Percentiles rank a stretch among this genome's conserved stretches.
Conservation (phyloP, 2,797 vertebrate species). For the Echiichthys vipera region DNA sequence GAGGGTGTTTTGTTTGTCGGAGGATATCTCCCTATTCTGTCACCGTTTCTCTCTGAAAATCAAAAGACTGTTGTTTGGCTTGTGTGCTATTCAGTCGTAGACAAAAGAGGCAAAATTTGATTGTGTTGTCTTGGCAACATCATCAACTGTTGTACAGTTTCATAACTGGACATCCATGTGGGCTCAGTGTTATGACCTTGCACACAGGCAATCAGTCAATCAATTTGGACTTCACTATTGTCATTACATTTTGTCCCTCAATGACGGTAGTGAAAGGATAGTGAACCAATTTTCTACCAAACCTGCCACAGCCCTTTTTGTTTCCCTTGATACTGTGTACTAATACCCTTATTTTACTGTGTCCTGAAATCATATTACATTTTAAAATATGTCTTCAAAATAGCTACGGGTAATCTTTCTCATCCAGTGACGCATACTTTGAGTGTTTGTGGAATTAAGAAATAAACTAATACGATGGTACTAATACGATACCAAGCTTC, state of each 20-base stretch:
- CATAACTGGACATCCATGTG: slow-evolving; percentile 49
- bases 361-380: slow-evolving; percentile 30
- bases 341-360: slow-evolving; percentile 13
- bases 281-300: slow-evolving; percentile 22
- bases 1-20: slow-evolving; percentile 12
- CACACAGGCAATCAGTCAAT: slow-evolving; percentile 29
- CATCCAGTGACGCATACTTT: background rate
- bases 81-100: background rate
- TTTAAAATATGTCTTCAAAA: slow-evolving; percentile 36
- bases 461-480: slow-evolving; percentile 30
- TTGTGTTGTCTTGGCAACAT: slow-evolving; percentile 48
- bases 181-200: slow-evolving; percentile 41
- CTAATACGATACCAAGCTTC: background rate
- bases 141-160: slow-evolving; percentile 15
- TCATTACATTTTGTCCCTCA: slow-evolving; percentile 52
- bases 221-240: slow-evolving; percentile 41
- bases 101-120: slow-evolving; percentile 26
- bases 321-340: slow-evolving; percentile 10
- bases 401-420: slow-evolving; percentile 14
- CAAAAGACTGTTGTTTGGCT: slow-evolving; percentile 13
- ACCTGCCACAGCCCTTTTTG: slow-evolving; percentile 19
- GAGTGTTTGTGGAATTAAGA: slow-evolving; percentile 8
- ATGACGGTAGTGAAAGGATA: background rate
- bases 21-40: slow-evolving; percentile 20
- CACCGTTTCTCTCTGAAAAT: slow-evolving; percentile 30